Conservation (phyloP, 2,797 vertebrate species). For the Percopsis omiscomaycus region DNA sequence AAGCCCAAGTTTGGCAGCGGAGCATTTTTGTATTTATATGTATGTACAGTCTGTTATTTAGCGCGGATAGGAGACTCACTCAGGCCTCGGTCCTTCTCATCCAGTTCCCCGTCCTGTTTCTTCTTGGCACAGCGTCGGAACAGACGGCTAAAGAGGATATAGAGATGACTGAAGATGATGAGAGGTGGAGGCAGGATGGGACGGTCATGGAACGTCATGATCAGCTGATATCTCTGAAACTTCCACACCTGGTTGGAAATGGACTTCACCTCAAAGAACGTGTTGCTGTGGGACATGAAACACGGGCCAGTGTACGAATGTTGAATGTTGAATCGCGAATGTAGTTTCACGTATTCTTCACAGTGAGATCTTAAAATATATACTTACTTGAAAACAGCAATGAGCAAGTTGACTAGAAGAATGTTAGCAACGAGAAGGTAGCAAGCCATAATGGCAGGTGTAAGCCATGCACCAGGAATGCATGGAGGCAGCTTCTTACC, state of each 20-base stretch:
- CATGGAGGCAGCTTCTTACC: conserved; percentile 96
- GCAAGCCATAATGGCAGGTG: conserved; percentile 97
- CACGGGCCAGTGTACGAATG: neutral
- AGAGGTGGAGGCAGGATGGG: conserved; percentile 97
- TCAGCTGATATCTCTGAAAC: conserved; percentile 97
- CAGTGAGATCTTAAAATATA: neutral
- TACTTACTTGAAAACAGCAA: conserved; percentile 97
- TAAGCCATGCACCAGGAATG: conserved; percentile 98
- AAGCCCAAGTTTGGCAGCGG: neutral
- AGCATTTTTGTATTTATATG: neutral
- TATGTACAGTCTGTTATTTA: neutral
- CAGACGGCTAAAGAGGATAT: conserved; percentile 85
- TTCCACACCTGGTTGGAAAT: conserved; percentile 99
- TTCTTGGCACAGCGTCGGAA: conserved; percentile 82
- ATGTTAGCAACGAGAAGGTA: conserved; percentile 98
- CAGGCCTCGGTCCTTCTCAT: conserved; percentile 92
- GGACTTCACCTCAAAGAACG: conserved; percentile 98
- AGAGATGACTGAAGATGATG: conserved; percentile 95
- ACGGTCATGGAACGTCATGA: conserved; percentile 97
- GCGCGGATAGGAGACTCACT: conserved; percentile 75
- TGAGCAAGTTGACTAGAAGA: conserved; percentile 95
- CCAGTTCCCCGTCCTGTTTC: conserved; percentile 85
- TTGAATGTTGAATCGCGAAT: too few relatives aligned
- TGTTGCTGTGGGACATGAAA: conserved; percentile 83
- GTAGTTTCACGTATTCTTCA: neutral